Evolutionary conservation across 1,140 invertebrate species (phyloP).

Genomic region (Nephotettix cincticeps): DNA sequence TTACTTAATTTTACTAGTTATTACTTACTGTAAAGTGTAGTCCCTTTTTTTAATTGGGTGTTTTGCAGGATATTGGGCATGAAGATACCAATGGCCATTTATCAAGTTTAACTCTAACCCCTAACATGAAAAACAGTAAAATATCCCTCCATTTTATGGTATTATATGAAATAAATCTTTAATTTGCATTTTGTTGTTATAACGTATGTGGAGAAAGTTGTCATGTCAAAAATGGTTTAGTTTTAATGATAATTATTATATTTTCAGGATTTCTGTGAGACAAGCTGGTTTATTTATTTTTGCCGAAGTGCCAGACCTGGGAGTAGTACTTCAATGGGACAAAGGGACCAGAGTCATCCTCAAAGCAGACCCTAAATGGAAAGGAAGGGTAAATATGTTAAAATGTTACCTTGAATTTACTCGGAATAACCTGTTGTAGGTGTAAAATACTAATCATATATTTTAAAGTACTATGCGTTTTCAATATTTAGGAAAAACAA

Average conservation of each 20-base stretch:
- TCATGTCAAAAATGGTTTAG: slow-evolving; percentile 14
- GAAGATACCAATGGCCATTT: too few relatives aligned
- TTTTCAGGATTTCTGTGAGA: slow-evolving; percentile 52
- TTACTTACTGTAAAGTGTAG: too few relatives aligned
- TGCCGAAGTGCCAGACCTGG: slow-evolving; percentile 73
- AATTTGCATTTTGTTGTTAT: too few relatives aligned
- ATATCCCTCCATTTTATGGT: too few relatives aligned
- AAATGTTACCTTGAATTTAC: too few relatives aligned
- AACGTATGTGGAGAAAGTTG: too few relatives aligned
- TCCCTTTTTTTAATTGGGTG: too few relatives aligned
- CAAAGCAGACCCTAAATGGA: slow-evolving; percentile 71
- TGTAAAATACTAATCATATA: not conserved
- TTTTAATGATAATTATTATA: slow-evolving; percentile 45
- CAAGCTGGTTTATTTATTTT: slow-evolving; percentile 74
- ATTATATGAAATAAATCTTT: too few relatives aligned
- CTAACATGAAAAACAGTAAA: too few relatives aligned
- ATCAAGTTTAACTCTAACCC: too few relatives aligned
- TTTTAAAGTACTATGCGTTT: not conserved
- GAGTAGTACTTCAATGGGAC: slow-evolving; percentile 84
- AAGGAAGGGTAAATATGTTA: slow-evolving; percentile 65
- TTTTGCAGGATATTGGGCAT: too few relatives aligned
- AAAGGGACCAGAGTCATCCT: slow-evolving; percentile 79
- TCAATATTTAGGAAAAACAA: not conserved
- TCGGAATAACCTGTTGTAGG: not conserved
- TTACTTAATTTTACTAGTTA: too few relatives aligned